A percentile compares a stretch with the other conserved stretches of the same genome.
These are phyloP conservation scores for Psylliodes chrysocephalus DNA, from an alignment of 2,888 invertebrate genomes.

Conservation along the genomic window DNA sequence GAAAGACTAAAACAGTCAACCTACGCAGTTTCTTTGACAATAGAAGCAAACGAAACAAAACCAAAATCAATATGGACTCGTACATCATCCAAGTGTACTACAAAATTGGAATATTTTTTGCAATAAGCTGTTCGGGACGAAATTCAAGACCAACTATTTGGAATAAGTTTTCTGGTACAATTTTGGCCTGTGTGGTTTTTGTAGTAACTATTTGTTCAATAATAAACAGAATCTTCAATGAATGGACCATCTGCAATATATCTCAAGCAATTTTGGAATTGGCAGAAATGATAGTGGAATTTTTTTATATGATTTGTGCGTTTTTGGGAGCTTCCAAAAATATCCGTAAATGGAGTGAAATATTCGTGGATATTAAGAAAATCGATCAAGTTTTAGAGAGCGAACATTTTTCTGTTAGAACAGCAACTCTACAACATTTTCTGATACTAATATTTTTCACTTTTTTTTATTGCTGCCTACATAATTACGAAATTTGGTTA, in stretches of 20 bases:
- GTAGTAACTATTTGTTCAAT: not conserved
- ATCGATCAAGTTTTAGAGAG: not conserved
- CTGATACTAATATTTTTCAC: not conserved
- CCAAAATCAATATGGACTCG: not conserved
- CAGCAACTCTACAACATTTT: not conserved
- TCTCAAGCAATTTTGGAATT: not conserved
- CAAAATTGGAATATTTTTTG: constrained; percentile 3
- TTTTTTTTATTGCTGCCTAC: not conserved
- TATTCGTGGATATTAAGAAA: not conserved
- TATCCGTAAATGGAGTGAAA: not conserved
- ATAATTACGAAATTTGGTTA: constrained; percentile 23
- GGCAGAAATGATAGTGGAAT: not conserved
- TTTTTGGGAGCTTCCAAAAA: not conserved
- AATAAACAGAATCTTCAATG: not conserved
- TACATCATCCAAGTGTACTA: not conserved
- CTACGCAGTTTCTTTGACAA: not conserved
- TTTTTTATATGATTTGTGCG: not conserved
- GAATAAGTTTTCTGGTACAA: not conserved
- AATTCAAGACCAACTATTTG: not conserved
- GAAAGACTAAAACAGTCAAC: not conserved
- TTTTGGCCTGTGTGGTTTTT: not conserved
- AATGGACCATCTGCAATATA: not conserved
- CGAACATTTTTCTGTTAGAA: not conserved
- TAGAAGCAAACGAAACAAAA: not conserved
- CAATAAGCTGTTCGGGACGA: not conserved